Percentiles rank a stretch among this genome's conserved stretches.
These are phyloP conservation scores for Idris sp. DNA, from an alignment of 1,140 invertebrate species.

Conservation along the genomic window DNA sequence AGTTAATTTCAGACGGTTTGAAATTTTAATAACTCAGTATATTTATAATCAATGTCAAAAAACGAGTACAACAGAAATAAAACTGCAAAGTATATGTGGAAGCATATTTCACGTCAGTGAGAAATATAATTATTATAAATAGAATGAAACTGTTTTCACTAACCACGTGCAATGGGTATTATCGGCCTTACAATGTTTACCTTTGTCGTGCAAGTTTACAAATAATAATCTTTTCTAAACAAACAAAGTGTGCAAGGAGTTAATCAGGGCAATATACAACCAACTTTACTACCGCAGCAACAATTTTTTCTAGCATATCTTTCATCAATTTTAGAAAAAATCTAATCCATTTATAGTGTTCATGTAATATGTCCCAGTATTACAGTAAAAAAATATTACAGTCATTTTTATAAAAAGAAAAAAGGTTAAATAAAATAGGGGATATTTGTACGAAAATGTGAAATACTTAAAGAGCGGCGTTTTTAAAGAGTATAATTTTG, in stretches of 20 bases:
- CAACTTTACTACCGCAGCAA: too few relatives aligned
- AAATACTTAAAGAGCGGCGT: not conserved
- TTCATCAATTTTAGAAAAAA: too few relatives aligned
- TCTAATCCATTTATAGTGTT: too few relatives aligned
- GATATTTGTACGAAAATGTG: too few relatives aligned
- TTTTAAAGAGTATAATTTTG: not conserved
- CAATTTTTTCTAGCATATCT: too few relatives aligned
- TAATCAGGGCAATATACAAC: not conserved
- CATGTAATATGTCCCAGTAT: too few relatives aligned
- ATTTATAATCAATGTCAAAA: too few relatives aligned
- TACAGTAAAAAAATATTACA: too few relatives aligned
- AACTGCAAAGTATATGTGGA: not conserved
- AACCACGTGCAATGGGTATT: constrained; percentile 25
- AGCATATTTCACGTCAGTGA: constrained; percentile 9
- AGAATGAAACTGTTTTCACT: constrained; percentile 26
- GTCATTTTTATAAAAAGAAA: too few relatives aligned
- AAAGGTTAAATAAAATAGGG: too few relatives aligned
- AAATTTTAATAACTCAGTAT: too few relatives aligned
- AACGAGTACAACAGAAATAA: constrained; percentile 3
- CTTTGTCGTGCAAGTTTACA: constrained; percentile 17
- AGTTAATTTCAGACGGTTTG: too few relatives aligned
- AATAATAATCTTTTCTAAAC: constrained; percentile 13
- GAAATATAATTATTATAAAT: constrained; percentile 30
- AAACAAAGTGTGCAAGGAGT: constrained; percentile 6
- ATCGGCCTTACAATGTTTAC: constrained; percentile 18